Base-by-base conservation (phyloP, 2,888 invertebrate species). In the Trichogramma evanescens region DNA sequence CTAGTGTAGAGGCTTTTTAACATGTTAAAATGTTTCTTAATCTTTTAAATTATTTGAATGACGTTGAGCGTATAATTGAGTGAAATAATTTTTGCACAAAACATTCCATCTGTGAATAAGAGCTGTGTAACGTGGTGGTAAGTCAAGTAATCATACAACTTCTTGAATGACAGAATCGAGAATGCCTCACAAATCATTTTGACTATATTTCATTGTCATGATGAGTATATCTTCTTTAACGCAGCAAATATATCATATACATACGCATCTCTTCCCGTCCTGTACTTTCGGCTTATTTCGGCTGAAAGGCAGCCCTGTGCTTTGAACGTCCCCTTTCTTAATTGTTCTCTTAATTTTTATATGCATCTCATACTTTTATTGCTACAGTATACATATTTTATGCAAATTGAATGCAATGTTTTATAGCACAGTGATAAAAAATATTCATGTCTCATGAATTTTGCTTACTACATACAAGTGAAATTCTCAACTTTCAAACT, bases 141-240 rank as follows among this genome's bases (percentile, higher is more conserved):
- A 50, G 48, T 26, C 5, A 13, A 42, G 51, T 9, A 42, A 10
- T 46, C 46, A 8, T 3, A n/a, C 26, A 42, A 41, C 41, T 26
- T 52, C 54, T 55, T 5, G 48, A 51, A 53, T 2, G 8, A 60
- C 60, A 57, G 60, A 60, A 58, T 63, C 63, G 58, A 63, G 55
- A 58, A 58, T 60, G 63, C 60, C 63, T 63, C 58, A 41, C 40
- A 48, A 58, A 53, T 55, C 50, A 43, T 41, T 41, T 41, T 54
- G 8, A 9, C 48, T n/a, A 46, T 26, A 44, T 52, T 13, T 50
- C 41, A 50, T 54, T 5, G 39, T 44, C 26, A 5, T 5, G 10
- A 5, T 40, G 13, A 56, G 54, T 42, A 58, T 58, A 54, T 26
- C 26, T 26, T 26, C 61, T 58, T 50, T n/a, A 50, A n/a, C 43